Percentiles rank a stretch among this genome's conserved stretches.
Conservation (phyloP, 2,113 vertebrate genomes). For the Psephotus haematonotus region DNA sequence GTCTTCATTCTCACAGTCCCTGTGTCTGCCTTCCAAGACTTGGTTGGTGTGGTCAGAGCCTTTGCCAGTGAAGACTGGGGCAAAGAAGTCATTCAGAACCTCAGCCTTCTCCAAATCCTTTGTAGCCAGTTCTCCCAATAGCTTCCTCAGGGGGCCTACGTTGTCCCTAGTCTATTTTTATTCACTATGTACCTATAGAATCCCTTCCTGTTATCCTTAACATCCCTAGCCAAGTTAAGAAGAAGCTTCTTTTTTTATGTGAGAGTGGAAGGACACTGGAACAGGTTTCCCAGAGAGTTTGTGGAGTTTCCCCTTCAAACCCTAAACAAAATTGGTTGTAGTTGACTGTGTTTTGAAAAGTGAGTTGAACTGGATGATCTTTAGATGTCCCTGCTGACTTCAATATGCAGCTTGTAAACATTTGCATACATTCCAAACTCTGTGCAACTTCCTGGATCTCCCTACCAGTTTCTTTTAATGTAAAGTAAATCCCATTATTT, state of each 20-base stretch:
- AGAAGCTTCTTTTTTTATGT: not conserved
- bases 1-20: too few relatives aligned
- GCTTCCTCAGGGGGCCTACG: too few relatives aligned
- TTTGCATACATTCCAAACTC: not conserved
- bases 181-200: too few relatives aligned
- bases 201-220: too few relatives aligned
- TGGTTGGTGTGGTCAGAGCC: too few relatives aligned
- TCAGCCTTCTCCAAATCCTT: too few relatives aligned
- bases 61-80: too few relatives aligned
- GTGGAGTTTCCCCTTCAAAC: not conserved
- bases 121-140: too few relatives aligned
- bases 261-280: not conserved
- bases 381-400: not conserved
- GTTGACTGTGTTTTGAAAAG: not conserved
- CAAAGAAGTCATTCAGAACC: too few relatives aligned
- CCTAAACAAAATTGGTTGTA: not conserved
- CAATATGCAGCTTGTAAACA: not conserved
- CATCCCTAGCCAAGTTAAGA: not conserved
- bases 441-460: not conserved
- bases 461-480: not conserved
- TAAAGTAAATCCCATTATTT: not conserved
- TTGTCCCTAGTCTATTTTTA: too few relatives aligned
- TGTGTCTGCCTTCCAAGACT: too few relatives aligned
- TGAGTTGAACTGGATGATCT: not conserved
- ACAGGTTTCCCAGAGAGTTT: not conserved